Percentiles rank a stretch among this genome's conserved stretches.
phyloP scores from a whole-genome alignment of 1,140 invertebrate genomes.

The Sminthurides bifidus region DNA sequence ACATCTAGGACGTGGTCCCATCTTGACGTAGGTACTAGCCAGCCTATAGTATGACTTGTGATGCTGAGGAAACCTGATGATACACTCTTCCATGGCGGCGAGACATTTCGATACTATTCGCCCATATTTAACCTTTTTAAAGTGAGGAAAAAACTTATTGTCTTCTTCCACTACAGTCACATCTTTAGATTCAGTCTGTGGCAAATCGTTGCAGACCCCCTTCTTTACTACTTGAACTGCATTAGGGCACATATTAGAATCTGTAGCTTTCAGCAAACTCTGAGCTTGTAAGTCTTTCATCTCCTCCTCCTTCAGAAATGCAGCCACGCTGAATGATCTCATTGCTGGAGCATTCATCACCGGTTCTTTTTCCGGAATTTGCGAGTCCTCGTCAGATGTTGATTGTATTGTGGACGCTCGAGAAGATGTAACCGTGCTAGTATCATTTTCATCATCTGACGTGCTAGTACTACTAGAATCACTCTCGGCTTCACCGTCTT shows the following conservation, averaged over 20 bases:
- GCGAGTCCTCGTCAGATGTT: conserved; percentile 7
- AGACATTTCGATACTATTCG: conserved; percentile 48
- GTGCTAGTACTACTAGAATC: not conserved
- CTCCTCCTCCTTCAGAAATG: conserved; percentile 10
- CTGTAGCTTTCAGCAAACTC: not conserved
- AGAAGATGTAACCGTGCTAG: not conserved
- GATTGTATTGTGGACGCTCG: not conserved
- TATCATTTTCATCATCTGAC: conserved; percentile 12
- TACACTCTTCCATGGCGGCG: conserved; percentile 67
- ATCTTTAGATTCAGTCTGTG: not conserved
- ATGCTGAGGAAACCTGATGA: conserved; percentile 73
- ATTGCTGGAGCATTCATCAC: not conserved
- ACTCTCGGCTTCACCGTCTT: conserved; percentile 11
- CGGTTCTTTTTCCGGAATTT: not conserved
- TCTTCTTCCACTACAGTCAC: not conserved
- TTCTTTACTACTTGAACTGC: too few relatives aligned
- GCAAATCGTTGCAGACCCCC: not conserved
- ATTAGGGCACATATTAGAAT: not conserved
- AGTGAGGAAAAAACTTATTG: conserved; percentile 13
- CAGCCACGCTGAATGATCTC: conserved; percentile 12
- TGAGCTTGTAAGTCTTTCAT: conserved; percentile 1
- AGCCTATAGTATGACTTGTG: conserved; percentile 85
- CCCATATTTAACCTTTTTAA: conserved; percentile 19
- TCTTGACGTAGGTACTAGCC: conserved; percentile 68
- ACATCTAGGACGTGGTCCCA: too few relatives aligned